Conservation (phyloP, 2,888 invertebrate genomes). For the Aphidius colemani region DNA sequence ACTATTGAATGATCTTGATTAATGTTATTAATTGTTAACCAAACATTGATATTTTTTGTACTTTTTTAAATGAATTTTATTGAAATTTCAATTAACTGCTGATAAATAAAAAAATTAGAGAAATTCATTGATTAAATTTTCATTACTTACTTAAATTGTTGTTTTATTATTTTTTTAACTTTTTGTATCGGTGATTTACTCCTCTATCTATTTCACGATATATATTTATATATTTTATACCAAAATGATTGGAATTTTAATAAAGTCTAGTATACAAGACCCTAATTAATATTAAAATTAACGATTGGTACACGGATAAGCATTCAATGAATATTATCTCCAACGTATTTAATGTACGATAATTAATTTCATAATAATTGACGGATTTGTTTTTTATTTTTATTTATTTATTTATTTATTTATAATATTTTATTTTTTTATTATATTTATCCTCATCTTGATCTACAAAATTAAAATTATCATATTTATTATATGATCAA, state of each 20-base stretch:
- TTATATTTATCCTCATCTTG: slow-evolving; percentile 10
- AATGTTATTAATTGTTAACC: slow-evolving; percentile 8
- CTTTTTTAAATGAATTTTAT: no score
- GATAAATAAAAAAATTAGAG: no score
- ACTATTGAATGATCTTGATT: background rate
- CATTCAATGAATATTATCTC: background rate
- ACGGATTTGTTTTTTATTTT: slow-evolving; percentile 44
- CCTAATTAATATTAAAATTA: background rate
- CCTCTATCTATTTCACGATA: no score
- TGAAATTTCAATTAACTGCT: no score
- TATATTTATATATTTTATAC: background rate
- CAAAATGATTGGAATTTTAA: background rate
- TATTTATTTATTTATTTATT: background rate
- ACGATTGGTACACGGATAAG: background rate
- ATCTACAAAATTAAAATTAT: slow-evolving; percentile 14
- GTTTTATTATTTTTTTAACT: no score
- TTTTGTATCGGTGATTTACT: no score
- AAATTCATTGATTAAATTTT: no score
- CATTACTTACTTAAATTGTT: no score
- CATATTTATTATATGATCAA: background rate
- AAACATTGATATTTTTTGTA: no score
- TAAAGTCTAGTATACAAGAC: background rate
- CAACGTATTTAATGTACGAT: background rate
- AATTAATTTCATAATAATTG: slow-evolving; percentile 49
- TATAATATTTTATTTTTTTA: slow-evolving; percentile 15